phyloP scores from a whole-genome alignment of 2,888 invertebrate genomes.

The Tachystola acroxantha region DNA sequence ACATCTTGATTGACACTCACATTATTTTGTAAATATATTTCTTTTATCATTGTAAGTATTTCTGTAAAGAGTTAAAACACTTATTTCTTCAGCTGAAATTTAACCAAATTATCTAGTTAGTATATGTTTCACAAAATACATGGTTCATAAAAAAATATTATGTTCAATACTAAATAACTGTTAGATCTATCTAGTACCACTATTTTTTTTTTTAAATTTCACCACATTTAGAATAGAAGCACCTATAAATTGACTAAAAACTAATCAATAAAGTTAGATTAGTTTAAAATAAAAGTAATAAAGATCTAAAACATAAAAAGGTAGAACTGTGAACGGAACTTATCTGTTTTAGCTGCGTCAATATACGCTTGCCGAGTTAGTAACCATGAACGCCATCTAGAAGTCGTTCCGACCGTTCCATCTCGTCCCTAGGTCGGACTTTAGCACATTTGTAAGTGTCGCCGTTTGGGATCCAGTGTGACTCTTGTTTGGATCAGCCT shows the following conservation, averaged over 20 bases:
- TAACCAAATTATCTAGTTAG: no score
- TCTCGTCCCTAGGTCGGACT: conserved; percentile 37
- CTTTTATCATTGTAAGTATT: no score
- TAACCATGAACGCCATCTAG: conserved; percentile 59
- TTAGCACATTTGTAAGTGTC: conserved; percentile 58
- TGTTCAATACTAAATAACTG: no score
- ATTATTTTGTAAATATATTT: conserved; percentile 1
- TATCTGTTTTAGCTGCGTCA: conserved; percentile 74
- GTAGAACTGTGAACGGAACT: conserved; percentile 31
- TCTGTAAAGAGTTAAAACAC: no score
- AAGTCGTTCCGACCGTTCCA: conserved; percentile 25
- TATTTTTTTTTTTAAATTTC: no score
- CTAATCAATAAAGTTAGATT: no score
- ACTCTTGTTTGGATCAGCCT: conserved; percentile 35
- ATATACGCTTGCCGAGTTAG: conserved; percentile 70
- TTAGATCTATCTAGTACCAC: no score
- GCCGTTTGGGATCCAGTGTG: conserved; percentile 40
- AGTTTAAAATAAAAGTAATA: neutral
- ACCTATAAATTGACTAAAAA: no score
- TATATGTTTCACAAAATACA: no score
- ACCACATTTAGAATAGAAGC: no score
- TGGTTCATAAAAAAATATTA: no score
- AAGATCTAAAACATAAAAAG: neutral
- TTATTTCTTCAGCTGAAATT: no score
- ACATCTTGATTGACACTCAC: conserved; percentile 5